Evolutionary conservation across 2,888 invertebrate genomes (phyloP), one percentile per base, ranked within the genome.

Genomic region (Agrotis ipsilon): DNA sequence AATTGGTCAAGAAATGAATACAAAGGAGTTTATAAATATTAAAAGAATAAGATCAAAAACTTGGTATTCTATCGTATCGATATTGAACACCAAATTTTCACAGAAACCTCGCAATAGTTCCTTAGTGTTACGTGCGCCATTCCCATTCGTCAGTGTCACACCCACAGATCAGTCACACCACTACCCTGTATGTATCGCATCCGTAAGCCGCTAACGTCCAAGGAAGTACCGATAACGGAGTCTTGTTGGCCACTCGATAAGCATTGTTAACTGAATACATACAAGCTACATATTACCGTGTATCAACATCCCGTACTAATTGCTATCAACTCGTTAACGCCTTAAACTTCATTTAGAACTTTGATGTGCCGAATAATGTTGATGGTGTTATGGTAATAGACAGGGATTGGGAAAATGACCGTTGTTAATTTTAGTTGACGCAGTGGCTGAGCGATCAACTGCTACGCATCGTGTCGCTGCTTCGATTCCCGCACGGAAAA

Each of bases 161-260:
- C 18, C 24, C 43, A 21, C 11, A 45, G 49, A 3, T 52, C 39
- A 24, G 14, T 13, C 18, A 63, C n/a, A 18, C 54, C 14, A 7
- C 6, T 0, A 16, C 13, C 68, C 63, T 80, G 76, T 87, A 82
- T 88, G 79, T 67, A 43, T 45, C 51, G 4, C n/a, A 63, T 43
- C 58, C 55, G 61, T 78, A 69, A 82, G 69, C 83, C 80, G 80
- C 82, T 87, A 87, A 87, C 88, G 84, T 86, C 81, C 84, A 84
- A 89, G 92, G 91, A 92, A 90, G 84, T 83, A 55, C 82, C 79
- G 91, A 90, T 91, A 90, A 86, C 88, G 78, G 75, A 84, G 83
- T 86, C 85, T 86, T 85, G 84, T 86, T 83, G 82, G 85, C 85
- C 72, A 86, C 78, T 90, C 85, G 91, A 92, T 92, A 89, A 90